These are phyloP conservation scores for Sinelater perroti DNA, from an alignment of 2,888 invertebrate genomes.

Conservation along the genomic window DNA sequence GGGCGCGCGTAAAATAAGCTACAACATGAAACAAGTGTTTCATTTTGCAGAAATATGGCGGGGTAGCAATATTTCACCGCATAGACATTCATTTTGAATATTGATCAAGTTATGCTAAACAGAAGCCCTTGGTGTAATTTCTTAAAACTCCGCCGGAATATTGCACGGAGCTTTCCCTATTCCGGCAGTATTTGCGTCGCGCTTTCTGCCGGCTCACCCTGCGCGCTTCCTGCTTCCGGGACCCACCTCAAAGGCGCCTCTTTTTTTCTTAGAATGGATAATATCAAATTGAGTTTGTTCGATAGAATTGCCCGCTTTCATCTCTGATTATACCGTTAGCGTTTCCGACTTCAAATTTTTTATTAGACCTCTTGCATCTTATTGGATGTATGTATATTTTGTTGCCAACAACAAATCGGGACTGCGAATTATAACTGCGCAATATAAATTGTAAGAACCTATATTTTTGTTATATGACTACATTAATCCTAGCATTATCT, in stretches of 20 bases:
- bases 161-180: conserved; percentile 27
- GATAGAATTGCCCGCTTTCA: conserved; percentile 24
- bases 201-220: no score
- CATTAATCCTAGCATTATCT: no score
- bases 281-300: conserved; percentile 37
- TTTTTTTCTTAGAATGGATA: conserved; percentile 29
- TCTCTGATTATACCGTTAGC: conserved; percentile 34
- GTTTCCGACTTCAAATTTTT: conserved; percentile 37
- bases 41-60: conserved; percentile 23
- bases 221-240: neutral
- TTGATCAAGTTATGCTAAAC: conserved; percentile 41
- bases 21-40: conserved; percentile 24
- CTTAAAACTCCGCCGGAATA: conserved; percentile 31
- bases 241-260: neutral
- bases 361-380: conserved; percentile 35
- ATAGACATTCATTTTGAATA: conserved; percentile 36
- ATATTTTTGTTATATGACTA: no score
- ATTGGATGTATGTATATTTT: conserved; percentile 32
- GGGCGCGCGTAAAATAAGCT: conserved; percentile 12
- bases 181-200: conserved; percentile 21
- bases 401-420: neutral
- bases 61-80: conserved; percentile 29
- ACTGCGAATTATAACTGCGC: neutral
- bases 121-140: conserved; percentile 39
- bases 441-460: neutral